Evolutionary conservation across 2,797 vertebrate species (phyloP), one percentile per base, ranked within the genome.

Genomic region (Sebastes paucispinis): DNA sequence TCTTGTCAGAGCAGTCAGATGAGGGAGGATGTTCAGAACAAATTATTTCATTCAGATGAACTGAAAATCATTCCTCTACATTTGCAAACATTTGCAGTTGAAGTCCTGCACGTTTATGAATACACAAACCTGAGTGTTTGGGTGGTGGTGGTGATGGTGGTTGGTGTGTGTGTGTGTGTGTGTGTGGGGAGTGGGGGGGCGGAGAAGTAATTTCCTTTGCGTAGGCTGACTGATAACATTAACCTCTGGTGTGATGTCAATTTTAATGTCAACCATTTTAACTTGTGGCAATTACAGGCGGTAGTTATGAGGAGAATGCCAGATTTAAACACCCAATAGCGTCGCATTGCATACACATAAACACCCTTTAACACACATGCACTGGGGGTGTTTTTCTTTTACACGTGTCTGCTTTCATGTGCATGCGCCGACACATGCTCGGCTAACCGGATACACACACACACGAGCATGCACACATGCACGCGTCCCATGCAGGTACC

Each of bases 41-140:
- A 92, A 94, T 93, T 68, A 92, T 93, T 92, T 93, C 84, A 90
- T 88, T 93, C 82, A 87, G 77, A 90, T 71, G 81, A 89, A 87
- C 84, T 75, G 79, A 89, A 88, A 92, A 88, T 83, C 85, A 66
- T 68, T 86, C 67, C 79, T 86, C 82, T 82, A 81, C 82, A 87
- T 90, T 91, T 91, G 90, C 89, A 91, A 88, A 93, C 89, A 91
- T 83, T 83, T 82, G 82, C 83, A 4, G 58, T 20, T 36, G 76
- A 82, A 68, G 83, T 54, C 67, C 54, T 10, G 65, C 52, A 55
- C 77, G 5, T 79, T 79, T 54, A 73, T 67, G 69, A 88, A 82
- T 73, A 86, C 79, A 73, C 79, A 83, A 43, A 79, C 78, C 75
- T 67, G 57, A 88, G 8, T 50, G 71, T 54, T 31, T 64, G 60